Evolutionary conservation across 2,888 invertebrate genomes (phyloP), one percentile per base, ranked within the genome.

Genomic region (Alitta virens): DNA sequence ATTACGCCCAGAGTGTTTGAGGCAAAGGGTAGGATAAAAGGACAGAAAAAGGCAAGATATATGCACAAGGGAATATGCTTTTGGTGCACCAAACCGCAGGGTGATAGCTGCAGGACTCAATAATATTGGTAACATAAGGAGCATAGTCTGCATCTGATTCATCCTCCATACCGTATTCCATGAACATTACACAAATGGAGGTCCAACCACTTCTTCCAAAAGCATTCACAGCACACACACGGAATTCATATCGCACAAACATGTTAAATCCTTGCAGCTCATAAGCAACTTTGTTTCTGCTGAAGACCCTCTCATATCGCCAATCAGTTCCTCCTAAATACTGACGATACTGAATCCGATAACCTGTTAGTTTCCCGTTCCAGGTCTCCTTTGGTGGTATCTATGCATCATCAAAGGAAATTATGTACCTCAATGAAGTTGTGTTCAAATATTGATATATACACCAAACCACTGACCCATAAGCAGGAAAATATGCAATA

Each of bases 331-430:
- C 60, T 12, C 25, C 52, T 2, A 40, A 43, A n/a, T 56, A 56
- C 52, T 71, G 64, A n/a, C 69, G 57, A 65, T 79, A 79, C 23
- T 70, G 67, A 12, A 81, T 71, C 55, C 70, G 71, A 68, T 80
- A 80, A 2, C 79, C 79, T 18, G 67, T 60, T 56, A 64, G 52
- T 33, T 60, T 94, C 23, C 98, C 98, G 79, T 92, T 97, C 98
- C 98, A 99, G 82, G 96, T 92, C 56, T 90, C 88, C 84, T 92
- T 92, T 77, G 94, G 93, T 58, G 97, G 82, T 1, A 96, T 46
- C 46, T 46, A 46, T 40, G 9, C 40, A 38, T 2, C 38, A 12
- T 25, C 54, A 59, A n/a, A n/a, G n/a, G n/a, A n/a, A n/a, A n/a
- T n/a, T n/a, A n/a, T n/a, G n/a, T n/a, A n/a, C n/a, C n/a, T n/a